A percentile compares a stretch with the other conserved stretches of the same genome.
Evolutionary conservation across 2,113 vertebrate genomes (phyloP).

Genomic region (Aviceda subcristata): DNA sequence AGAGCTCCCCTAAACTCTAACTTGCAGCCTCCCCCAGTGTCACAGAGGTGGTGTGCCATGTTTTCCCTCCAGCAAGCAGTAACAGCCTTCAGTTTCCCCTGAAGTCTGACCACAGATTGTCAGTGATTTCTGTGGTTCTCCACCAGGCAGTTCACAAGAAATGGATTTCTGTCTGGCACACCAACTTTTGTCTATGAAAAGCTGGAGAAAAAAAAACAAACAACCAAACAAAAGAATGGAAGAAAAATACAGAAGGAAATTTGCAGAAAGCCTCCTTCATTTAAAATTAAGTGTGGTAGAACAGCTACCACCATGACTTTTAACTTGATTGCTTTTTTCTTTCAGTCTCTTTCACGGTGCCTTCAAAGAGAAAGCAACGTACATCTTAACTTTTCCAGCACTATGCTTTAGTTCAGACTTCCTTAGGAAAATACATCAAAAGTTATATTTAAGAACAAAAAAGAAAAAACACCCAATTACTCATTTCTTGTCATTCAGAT

Average conservation of each 20-base stretch:
- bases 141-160: neutral
- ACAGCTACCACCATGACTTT: neutral
- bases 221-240: neutral
- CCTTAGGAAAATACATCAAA: neutral
- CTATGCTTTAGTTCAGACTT: neutral
- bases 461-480: neutral
- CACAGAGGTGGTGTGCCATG: neutral
- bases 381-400: neutral
- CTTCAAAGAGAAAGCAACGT: neutral
- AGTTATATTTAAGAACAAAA: neutral
- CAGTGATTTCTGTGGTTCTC: neutral
- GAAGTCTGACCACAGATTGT: neutral
- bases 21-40: rapidly evolving
- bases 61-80: neutral
- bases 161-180: neutral
- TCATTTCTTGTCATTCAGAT: constrained; percentile 19
- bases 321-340: neutral
- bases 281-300: neutral
- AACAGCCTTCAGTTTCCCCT: neutral
- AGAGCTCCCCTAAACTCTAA: neutral
- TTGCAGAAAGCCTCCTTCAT: neutral
- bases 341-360: neutral
- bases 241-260: neutral
- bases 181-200: neutral
- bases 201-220: neutral